Evolutionary conservation across 2,888 invertebrate species (phyloP).

Genomic region (Stenodema calcarata): DNA sequence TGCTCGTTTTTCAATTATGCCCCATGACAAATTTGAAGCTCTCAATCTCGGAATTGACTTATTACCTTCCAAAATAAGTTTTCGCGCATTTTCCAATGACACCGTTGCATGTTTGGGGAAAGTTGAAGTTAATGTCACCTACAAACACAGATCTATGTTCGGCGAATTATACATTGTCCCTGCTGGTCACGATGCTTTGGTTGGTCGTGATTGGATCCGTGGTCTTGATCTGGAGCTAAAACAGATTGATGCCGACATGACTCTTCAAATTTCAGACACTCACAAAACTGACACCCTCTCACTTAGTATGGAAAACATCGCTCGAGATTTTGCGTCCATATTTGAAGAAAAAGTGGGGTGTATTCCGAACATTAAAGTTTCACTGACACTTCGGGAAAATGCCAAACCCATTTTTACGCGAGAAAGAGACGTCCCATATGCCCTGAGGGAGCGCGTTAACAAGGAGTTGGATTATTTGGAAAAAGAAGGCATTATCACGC

Average conservation of each 20-base stretch:
- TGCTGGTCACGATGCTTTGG: too few relatives aligned
- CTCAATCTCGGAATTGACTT: background rate
- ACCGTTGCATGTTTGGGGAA: too few relatives aligned
- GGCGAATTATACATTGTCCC: too few relatives aligned
- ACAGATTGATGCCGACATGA: too few relatives aligned
- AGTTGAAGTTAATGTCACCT: too few relatives aligned
- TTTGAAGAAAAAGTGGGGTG: background rate
- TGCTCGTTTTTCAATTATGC: background rate
- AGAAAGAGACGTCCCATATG: background rate
- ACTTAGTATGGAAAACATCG: too few relatives aligned
- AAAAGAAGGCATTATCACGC: constrained; percentile 46
- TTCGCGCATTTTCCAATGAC: too few relatives aligned
- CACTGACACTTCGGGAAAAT: background rate
- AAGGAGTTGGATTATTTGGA: constrained; percentile 49
- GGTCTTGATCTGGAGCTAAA: too few relatives aligned
- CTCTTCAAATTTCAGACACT: too few relatives aligned
- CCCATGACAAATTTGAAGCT: background rate
- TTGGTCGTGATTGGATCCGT: too few relatives aligned
- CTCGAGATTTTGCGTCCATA: background rate
- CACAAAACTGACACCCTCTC: too few relatives aligned
- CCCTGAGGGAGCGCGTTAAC: constrained; percentile 33
- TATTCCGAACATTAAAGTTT: background rate
- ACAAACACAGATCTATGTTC: too few relatives aligned
- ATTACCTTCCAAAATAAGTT: background rate
- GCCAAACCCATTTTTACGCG: background rate